Evolutionary conservation across 2,888 invertebrate genomes (phyloP).

Genomic region (Chrysodeixis includens): DNA sequence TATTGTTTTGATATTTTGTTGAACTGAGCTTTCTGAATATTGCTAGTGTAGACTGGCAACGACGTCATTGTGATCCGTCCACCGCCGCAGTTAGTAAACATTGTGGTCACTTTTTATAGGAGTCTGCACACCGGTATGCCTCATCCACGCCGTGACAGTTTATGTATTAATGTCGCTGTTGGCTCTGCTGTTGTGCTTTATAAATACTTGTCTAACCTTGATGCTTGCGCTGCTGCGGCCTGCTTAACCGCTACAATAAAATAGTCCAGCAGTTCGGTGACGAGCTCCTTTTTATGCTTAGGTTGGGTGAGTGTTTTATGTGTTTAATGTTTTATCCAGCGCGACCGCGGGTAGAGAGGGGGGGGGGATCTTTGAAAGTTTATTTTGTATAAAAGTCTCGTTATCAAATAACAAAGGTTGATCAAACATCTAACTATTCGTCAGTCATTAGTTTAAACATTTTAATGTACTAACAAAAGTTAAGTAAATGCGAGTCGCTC

Average conservation of each 20-base stretch:
- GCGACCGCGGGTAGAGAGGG: too few relatives aligned
- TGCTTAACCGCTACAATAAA: constrained; percentile 52
- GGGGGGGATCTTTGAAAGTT: too few relatives aligned
- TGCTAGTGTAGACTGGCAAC: not conserved
- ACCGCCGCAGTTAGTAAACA: not conserved
- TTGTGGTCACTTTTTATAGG: not conserved
- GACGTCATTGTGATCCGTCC: not conserved
- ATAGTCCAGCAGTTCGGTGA: constrained; percentile 43
- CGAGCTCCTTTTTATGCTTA: constrained; percentile 17
- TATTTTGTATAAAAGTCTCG: too few relatives aligned
- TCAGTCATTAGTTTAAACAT: too few relatives aligned
- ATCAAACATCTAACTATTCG: too few relatives aligned
- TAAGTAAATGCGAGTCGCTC: not conserved
- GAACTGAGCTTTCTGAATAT: not conserved
- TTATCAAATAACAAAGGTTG: too few relatives aligned
- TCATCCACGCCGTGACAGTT: constrained; percentile 22
- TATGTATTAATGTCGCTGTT: constrained; percentile 15
- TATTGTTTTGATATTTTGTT: not conserved
- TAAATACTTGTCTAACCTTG: constrained; percentile 68
- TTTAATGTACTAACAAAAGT: too few relatives aligned
- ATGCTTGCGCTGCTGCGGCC: constrained; percentile 53
- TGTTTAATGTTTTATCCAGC: too few relatives aligned
- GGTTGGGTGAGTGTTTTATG: too few relatives aligned
- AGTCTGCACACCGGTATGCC: constrained; percentile 16
- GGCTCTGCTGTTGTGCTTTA: constrained; percentile 58